Evolutionary conservation across 92 coral and sea anemone genomes (phyloP).

Genomic region (Paramuricea clavata): DNA sequence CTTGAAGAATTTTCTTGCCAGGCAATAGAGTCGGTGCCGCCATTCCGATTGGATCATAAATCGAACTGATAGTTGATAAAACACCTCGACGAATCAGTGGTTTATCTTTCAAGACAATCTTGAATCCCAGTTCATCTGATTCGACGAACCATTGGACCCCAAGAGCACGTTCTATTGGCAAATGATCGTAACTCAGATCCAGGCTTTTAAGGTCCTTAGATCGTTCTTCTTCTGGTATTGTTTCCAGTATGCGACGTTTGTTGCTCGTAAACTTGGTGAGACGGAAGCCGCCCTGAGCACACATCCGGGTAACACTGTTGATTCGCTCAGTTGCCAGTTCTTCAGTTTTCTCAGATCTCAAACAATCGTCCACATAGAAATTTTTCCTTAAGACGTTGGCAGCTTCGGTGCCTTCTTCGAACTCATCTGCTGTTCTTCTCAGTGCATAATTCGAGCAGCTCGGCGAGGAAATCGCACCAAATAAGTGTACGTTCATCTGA

Average conservation of each 20-base stretch:
- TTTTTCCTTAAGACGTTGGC: constrained; percentile 19
- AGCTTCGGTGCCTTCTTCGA: constrained; percentile 16
- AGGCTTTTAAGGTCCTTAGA: too few species aligned
- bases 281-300: too few species aligned
- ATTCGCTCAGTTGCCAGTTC: too few species aligned
- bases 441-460: constrained; percentile 7
- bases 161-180: too few species aligned
- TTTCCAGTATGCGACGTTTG: too few species aligned
- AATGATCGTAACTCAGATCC: too few species aligned
- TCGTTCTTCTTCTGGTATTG: too few species aligned
- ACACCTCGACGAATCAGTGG: neutral
- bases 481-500: neutral
- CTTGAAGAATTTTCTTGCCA: constrained; percentile 41
- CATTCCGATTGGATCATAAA: constrained; percentile 11
- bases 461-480: constrained; percentile 8
- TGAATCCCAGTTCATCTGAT: too few species aligned
- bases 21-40: constrained; percentile 40
- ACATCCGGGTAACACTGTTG: too few species aligned
- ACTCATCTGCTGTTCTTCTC: constrained; percentile 27
- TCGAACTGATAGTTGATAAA: neutral
- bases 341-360: too few species aligned
- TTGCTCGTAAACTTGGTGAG: too few species aligned
- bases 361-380: constrained; percentile 30
- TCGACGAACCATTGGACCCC: too few species aligned
- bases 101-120: neutral